phyloP scores from a whole-genome alignment of 2,888 invertebrate species.

The Dicranocentrus wangi region DNA sequence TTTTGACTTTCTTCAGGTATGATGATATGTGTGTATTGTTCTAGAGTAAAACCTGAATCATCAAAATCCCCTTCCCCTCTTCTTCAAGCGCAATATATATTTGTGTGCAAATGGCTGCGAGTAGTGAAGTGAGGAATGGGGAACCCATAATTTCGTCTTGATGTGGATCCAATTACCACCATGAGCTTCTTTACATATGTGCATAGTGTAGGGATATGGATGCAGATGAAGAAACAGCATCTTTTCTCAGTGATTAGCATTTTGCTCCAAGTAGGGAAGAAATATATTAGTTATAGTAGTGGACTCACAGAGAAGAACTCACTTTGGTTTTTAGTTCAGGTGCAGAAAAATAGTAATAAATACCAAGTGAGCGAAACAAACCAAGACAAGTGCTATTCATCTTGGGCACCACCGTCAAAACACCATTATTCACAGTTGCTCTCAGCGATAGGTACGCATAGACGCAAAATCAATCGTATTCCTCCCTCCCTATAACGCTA shows the following conservation, averaged over 20 bases:
- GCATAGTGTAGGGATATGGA: background rate
- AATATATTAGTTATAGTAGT: background rate
- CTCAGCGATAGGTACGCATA: constrained; percentile 16
- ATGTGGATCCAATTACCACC: constrained; percentile 52
- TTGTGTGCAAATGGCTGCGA: constrained; percentile 37
- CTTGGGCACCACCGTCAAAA: constrained; percentile 19
- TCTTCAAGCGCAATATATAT: constrained; percentile 10
- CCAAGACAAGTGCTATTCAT: background rate
- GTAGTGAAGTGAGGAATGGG: constrained; percentile 26
- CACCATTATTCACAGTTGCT: constrained; percentile 5
- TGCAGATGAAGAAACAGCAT: constrained; percentile 15
- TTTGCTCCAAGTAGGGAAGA: constrained; percentile 52
- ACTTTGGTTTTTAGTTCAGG: background rate
- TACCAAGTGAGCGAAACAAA: background rate
- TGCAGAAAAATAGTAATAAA: constrained; percentile 2
- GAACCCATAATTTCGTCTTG: constrained; percentile 57
- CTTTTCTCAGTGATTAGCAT: constrained; percentile 43
- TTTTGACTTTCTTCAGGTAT: constrained; percentile 12
- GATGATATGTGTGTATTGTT: constrained; percentile 5
- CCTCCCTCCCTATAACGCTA: constrained; percentile 57
- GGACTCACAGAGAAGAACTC: background rate
- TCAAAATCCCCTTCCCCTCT: constrained; percentile 10
- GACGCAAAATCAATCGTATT: constrained; percentile 30
- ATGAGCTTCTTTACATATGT: background rate
- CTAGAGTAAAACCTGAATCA: constrained; percentile 36